Evolutionary conservation across 2,888 invertebrate genomes (phyloP).

Genomic region (Chymomyza procnemis): DNA sequence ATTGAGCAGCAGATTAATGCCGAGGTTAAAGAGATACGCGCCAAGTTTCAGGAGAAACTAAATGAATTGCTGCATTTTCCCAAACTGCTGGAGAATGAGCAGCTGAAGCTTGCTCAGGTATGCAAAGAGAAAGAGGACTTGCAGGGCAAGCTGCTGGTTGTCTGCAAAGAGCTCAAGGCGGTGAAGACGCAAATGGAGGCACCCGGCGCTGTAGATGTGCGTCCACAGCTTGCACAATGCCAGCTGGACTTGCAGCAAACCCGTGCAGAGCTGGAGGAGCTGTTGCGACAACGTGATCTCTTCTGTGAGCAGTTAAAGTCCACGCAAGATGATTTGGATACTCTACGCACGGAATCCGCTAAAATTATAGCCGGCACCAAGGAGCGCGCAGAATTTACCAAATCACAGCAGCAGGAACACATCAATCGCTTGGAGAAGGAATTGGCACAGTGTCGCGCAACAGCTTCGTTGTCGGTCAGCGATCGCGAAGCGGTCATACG

Average conservation of each 20-base stretch:
- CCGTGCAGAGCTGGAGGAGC: slow-evolving; percentile 65
- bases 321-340: slow-evolving; percentile 74
- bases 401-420: slow-evolving; percentile 66
- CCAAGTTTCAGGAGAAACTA: slow-evolving; percentile 77
- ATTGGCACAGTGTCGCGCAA: slow-evolving; percentile 77
- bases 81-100: slow-evolving; percentile 76
- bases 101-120: slow-evolving; percentile 69
- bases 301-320: slow-evolving; percentile 73
- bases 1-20: slow-evolving; percentile 77
- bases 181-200: slow-evolving; percentile 55
- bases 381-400: slow-evolving; percentile 73
- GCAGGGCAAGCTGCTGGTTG: slow-evolving; percentile 71
- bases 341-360: slow-evolving; percentile 76
- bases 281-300: slow-evolving; percentile 69
- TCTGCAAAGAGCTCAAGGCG: slow-evolving; percentile 75
- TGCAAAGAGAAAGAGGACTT: slow-evolving; percentile 75
- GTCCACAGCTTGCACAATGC: slow-evolving; percentile 64
- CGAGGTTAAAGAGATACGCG: slow-evolving; percentile 76
- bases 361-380: slow-evolving; percentile 77
- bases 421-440: slow-evolving; percentile 76
- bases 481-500: slow-evolving; percentile 77
- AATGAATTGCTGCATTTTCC: slow-evolving; percentile 76
- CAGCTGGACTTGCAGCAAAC: slow-evolving; percentile 65
- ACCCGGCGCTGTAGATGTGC: slow-evolving; percentile 54
- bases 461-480: slow-evolving; percentile 73